Evolutionary conservation across 2,797 vertebrate genomes (phyloP).

Genomic region (Garrulus glandarius): DNA sequence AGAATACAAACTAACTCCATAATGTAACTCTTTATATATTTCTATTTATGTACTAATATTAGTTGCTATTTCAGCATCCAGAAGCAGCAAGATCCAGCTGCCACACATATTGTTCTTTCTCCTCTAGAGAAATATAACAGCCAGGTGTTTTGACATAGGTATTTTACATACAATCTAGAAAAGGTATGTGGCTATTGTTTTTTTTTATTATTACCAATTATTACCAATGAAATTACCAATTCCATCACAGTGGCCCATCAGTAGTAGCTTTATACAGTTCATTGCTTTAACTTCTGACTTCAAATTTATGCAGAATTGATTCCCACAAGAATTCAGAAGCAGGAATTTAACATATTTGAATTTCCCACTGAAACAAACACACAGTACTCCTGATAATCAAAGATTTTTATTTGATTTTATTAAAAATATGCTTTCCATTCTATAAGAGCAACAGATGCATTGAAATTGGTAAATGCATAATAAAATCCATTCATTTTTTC

Average conservation of each 20-base stretch:
- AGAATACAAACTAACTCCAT: neutral
- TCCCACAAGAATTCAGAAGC: neutral
- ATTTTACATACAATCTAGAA: neutral
- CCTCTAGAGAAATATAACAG: neutral
- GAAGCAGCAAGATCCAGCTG: conserved; percentile 31
- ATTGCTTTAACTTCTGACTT: neutral
- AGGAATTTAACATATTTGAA: neutral
- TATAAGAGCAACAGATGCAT: neutral
- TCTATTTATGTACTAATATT: neutral
- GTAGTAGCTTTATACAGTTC: neutral
- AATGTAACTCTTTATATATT: neutral
- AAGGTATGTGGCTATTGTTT: neutral
- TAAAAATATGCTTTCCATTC: neutral
- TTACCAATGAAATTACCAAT: neutral
- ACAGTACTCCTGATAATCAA: neutral
- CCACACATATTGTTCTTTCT: neutral
- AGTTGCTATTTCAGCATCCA: neutral
- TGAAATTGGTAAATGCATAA: neutral
- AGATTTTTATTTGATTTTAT: neutral
- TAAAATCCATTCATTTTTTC: neutral
- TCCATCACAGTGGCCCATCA: neutral
- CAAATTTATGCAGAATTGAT: neutral
- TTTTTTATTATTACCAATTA: neutral
- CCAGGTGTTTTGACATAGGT: neutral
- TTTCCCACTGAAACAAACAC: neutral